phyloP scores from a whole-genome alignment of 2,113 vertebrate genomes.

The Proteles cristata region DNA sequence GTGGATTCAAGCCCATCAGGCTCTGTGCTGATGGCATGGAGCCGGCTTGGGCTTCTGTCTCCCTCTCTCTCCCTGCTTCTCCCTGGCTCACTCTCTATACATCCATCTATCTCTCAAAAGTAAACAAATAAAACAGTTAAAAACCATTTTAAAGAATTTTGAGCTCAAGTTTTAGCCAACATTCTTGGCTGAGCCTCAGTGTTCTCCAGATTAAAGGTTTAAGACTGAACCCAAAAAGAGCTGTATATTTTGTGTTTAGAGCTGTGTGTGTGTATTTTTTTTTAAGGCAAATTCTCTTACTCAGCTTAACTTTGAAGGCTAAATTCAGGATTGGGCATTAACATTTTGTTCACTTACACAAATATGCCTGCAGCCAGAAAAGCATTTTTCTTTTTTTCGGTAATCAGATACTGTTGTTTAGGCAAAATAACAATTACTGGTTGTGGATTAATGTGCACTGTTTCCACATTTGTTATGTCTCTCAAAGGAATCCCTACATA shows the following conservation, averaged over 20 bases:
- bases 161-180: slow-evolving; percentile 32
- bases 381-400: background rate
- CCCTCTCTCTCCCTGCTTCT: too few species aligned
- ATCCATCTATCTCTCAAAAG: too few species aligned
- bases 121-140: too few species aligned
- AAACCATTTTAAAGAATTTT: background rate
- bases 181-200: background rate
- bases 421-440: background rate
- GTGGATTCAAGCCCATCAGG: too few species aligned
- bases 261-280: background rate
- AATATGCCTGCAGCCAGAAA: background rate
- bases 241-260: slow-evolving; percentile 36
- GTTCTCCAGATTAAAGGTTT: slow-evolving; percentile 61
- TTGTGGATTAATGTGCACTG: background rate
- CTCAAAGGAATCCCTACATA: background rate
- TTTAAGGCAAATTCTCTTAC: slow-evolving; percentile 37
- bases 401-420: slow-evolving; percentile 19
- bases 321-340: slow-evolving; percentile 52
- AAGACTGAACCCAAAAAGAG: background rate
- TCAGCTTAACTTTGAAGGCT: slow-evolving; percentile 56
- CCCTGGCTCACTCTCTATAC: too few species aligned
- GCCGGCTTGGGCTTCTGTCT: too few species aligned
- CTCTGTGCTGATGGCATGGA: too few species aligned
- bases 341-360: slow-evolving; percentile 38
- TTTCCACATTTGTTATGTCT: background rate